Evolutionary conservation across 2,888 invertebrate genomes (phyloP).

Genomic region (Cordilura impudica): DNA sequence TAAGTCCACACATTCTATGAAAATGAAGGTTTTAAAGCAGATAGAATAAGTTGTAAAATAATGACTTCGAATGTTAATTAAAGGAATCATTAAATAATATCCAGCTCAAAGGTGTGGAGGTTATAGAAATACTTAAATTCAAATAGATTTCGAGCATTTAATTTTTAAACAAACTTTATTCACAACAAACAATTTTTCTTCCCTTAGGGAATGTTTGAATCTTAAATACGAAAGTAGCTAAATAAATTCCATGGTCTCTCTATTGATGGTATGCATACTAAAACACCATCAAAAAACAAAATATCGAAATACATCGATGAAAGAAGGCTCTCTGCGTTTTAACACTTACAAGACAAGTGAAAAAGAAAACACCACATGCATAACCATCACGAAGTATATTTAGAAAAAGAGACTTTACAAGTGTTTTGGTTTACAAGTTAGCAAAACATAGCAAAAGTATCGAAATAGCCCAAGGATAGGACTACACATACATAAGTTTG

Average conservation of each 20-base stretch:
- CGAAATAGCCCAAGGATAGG: slow-evolving; percentile 54
- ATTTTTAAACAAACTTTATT: neutral
- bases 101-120: too few species aligned
- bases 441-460: slow-evolving; percentile 21
- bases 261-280: slow-evolving; percentile 31
- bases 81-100: too few species aligned
- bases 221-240: slow-evolving; percentile 38
- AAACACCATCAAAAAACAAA: slow-evolving; percentile 11
- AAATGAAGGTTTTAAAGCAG: too few species aligned
- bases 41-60: too few species aligned
- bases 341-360: slow-evolving; percentile 59
- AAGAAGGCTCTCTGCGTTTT: slow-evolving; percentile 8
- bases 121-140: too few species aligned
- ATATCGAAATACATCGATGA: slow-evolving; percentile 46
- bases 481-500: slow-evolving; percentile 11
- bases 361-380: slow-evolving; percentile 44
- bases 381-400: neutral
- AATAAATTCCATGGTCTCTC: slow-evolving; percentile 26
- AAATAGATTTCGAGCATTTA: too few species aligned
- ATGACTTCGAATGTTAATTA: too few species aligned
- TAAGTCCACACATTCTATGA: too few species aligned
- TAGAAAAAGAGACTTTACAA: neutral
- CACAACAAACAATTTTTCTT: neutral
- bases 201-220: slow-evolving; percentile 31
- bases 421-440: slow-evolving; percentile 28